phyloP scores from a whole-genome alignment of 2,797 vertebrate species.

The Crocidura indochinensis region DNA sequence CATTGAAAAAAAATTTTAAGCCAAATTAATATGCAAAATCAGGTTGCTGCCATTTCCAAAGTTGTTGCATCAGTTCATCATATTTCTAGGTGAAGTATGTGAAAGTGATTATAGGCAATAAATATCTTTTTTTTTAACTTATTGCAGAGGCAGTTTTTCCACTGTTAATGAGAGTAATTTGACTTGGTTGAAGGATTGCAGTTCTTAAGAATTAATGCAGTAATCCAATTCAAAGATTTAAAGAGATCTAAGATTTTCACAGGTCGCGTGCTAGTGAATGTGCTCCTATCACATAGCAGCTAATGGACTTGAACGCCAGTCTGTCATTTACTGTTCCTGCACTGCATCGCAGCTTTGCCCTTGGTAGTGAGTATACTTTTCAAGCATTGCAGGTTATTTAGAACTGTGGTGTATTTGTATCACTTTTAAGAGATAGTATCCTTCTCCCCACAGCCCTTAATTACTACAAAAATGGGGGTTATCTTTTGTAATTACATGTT shows the following conservation, averaged over 20 bases:
- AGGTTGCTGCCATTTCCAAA: slow-evolving; percentile 69
- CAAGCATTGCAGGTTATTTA: slow-evolving; percentile 96
- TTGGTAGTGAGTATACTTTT: slow-evolving; percentile 94
- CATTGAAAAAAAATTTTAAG: slow-evolving; percentile 58
- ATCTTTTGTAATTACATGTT: slow-evolving; percentile 90
- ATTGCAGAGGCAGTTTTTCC: slow-evolving; percentile 99
- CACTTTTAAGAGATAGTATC: slow-evolving; percentile 91
- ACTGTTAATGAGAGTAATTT: slow-evolving; percentile 99
- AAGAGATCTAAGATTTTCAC: slow-evolving; percentile 99
- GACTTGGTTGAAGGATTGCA: slow-evolving; percentile 99
- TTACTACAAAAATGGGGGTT: slow-evolving; percentile 89
- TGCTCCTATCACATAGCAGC: slow-evolving; percentile 98
- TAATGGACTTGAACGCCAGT: slow-evolving; percentile 99
- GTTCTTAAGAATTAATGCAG: slow-evolving; percentile 99
- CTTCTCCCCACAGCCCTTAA: slow-evolving; percentile 89
- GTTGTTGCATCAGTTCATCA: slow-evolving; percentile 85
- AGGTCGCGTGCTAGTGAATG: slow-evolving; percentile 98
- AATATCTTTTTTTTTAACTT: slow-evolving; percentile 95
- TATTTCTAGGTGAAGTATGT: slow-evolving; percentile 88
- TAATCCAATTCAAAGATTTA: slow-evolving; percentile 98
- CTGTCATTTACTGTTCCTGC: slow-evolving; percentile 95
- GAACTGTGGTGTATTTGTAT: slow-evolving; percentile 90
- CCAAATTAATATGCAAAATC: slow-evolving; percentile 25
- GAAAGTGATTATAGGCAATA: slow-evolving; percentile 99
- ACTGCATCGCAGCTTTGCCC: slow-evolving; percentile 97